Evolutionary conservation across 2,113 vertebrate genomes (phyloP), one percentile per base, ranked within the genome.

Genomic region (Pardalotus punctatus): DNA sequence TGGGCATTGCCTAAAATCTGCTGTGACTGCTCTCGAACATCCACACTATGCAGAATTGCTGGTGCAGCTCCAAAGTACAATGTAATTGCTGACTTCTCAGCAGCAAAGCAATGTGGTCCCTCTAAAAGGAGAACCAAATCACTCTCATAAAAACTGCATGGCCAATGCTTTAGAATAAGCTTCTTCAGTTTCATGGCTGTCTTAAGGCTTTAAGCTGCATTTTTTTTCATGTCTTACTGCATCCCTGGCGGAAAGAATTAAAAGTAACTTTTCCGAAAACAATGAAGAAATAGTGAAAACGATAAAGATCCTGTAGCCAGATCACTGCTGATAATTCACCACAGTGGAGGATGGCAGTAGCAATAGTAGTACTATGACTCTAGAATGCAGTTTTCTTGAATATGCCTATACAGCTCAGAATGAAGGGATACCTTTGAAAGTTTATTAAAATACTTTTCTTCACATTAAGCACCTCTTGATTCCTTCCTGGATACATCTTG

Each of bases 51-150:
- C 38, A 69, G 91, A 96, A 91, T 31, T 85, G 85, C 85, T 94
- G 92, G 86, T n/a, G 3, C 71, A 91, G 88, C 78, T 96, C 86
- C 90, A 53, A 82, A 90, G 45, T 53, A 56, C 86, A 89, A 10
- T 16, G 67, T 61, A 96, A 95, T 79, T 96, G 88, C 91, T 87
- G 56, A 53, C 78, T 91, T 92, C 95, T 85, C 90, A 95, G 94
- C 84, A 91, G 95, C 67, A 86, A 88, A 89, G 76, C 78, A 94
- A 92, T 7, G 14, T 27, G 17, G 76, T 67, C 58, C 58, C 81
- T 71, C 88, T 96, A 97, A 95, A 95, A 95, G 80, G 22, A 86
- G 89, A 91, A 53, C 65, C 56, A 97, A 97, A 96, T 91, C 86
- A 71, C 73, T 91, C 67, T 81, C 13, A 1, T 74, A 89, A 96